Percentiles rank a stretch among this genome's conserved stretches.
phyloP scores from a whole-genome alignment of 2,113 vertebrate genomes.

The Odontophorus gujanensis region DNA sequence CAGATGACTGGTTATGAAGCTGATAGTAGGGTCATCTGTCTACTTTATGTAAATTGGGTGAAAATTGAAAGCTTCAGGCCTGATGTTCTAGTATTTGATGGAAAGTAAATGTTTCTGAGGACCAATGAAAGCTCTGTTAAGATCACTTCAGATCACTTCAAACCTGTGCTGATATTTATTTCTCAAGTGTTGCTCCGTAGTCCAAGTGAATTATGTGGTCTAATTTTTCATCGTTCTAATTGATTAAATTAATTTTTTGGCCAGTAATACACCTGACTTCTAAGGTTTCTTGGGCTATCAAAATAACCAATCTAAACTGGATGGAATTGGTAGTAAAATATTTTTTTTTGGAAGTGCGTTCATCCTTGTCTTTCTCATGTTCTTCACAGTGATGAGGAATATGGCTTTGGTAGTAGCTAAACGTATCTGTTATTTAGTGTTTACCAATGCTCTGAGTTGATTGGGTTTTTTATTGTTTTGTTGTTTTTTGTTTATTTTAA shows the following conservation, averaged over 20 bases:
- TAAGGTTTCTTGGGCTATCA: background rate
- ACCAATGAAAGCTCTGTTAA: background rate
- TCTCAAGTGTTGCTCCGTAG: background rate
- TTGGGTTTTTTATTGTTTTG: background rate
- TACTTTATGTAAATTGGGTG: background rate
- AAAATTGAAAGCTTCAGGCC: background rate
- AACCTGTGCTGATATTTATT: background rate
- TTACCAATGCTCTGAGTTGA: background rate
- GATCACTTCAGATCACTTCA: background rate
- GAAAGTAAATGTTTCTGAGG: background rate
- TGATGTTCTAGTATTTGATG: background rate
- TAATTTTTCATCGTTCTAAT: constrained; percentile 2
- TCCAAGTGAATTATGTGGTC: background rate
- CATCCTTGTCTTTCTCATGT: background rate
- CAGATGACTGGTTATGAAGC: background rate
- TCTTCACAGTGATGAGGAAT: background rate
- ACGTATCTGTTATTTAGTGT: background rate
- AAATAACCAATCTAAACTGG: background rate
- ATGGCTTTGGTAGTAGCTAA: background rate
- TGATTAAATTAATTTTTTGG: background rate
- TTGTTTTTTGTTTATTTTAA: background rate
- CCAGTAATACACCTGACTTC: background rate
- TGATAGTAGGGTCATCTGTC: background rate
- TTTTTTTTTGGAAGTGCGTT: background rate
- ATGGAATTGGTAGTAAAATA: background rate